phyloP scores from a whole-genome alignment of 2,797 vertebrate species.

The Sebastes aleutianus region DNA sequence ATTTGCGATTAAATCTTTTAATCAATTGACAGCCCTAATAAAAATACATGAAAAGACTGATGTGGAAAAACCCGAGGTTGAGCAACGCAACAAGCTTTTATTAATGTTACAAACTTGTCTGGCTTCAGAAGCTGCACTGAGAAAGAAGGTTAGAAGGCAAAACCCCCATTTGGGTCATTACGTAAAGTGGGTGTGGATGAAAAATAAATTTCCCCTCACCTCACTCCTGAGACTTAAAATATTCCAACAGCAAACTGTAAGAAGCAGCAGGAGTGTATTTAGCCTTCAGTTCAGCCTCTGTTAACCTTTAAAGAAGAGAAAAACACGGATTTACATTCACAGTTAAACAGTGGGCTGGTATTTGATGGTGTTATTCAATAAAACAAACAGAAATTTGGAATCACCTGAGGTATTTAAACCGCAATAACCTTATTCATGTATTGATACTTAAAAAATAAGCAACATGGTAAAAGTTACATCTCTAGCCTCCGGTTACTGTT shows the following conservation, averaged over 20 bases:
- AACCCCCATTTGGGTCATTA: slow-evolving; percentile 22
- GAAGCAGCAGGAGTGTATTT: slow-evolving; percentile 3
- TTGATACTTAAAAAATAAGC: slow-evolving; percentile 20
- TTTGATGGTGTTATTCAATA: slow-evolving; percentile 5
- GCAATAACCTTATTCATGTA: neutral
- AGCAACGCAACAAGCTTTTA: slow-evolving; percentile 3
- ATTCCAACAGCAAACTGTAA: slow-evolving; percentile 18
- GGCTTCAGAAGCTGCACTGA: neutral
- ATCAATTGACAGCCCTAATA: neutral
- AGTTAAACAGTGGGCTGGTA: neutral
- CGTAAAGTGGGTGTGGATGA: slow-evolving; percentile 48
- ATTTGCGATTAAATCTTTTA: too few species aligned
- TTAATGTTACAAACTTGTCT: neutral
- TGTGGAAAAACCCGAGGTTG: neutral
- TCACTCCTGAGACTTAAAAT: slow-evolving; percentile 31
- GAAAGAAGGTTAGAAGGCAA: slow-evolving; percentile 6
- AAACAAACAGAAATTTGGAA: slow-evolving; percentile 10
- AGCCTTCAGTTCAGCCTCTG: slow-evolving; percentile 8
- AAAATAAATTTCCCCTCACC: slow-evolving; percentile 33
- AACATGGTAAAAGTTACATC: neutral
- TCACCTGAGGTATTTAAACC: neutral
- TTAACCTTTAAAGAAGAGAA: slow-evolving; percentile 2
- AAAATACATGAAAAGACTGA: neutral
- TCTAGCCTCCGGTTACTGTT: slow-evolving; percentile 16
- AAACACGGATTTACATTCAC: neutral